Conservation (phyloP, 2,888 invertebrate species). For the Hymenopus coronatus region DNA sequence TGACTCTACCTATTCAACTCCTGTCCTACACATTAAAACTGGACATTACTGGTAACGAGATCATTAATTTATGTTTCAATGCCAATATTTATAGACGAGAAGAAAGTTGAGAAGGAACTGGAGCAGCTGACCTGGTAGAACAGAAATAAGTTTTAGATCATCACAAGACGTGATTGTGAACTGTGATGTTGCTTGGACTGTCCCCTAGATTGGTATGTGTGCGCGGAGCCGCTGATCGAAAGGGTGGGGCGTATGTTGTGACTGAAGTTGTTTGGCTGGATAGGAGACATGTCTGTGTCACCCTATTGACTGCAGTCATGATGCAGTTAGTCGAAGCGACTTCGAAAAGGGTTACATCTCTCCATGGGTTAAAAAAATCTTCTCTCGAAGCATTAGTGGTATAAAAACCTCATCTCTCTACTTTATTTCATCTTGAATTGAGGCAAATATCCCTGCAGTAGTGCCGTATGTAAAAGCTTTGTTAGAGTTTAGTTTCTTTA, state of each 20-base stretch:
- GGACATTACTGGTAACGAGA: no score
- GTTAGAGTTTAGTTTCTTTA: no score
- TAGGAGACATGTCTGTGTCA: slow-evolving; percentile 6
- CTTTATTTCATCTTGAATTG: background rate
- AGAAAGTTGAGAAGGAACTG: no score
- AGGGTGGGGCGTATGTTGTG: slow-evolving; percentile 15
- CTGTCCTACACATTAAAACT: no score
- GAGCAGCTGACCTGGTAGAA: background rate
- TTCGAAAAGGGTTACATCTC: background rate
- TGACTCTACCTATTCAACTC: no score
- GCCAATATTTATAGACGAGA: no score
- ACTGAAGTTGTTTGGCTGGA: slow-evolving; percentile 1
- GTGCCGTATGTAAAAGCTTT: background rate
- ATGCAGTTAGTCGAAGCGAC: background rate
- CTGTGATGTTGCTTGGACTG: background rate
- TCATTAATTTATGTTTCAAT: no score
- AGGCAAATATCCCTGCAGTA: background rate
- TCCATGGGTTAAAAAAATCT: background rate
- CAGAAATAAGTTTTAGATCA: background rate
- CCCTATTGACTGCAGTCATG: background rate
- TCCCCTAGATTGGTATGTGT: background rate
- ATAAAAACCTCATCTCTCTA: background rate
- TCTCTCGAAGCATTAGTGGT: background rate
- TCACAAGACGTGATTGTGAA: background rate
- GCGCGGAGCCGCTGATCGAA: background rate